phyloP scores from a whole-genome alignment of 2,888 invertebrate species.

The Pemphredon lugubris region DNA sequence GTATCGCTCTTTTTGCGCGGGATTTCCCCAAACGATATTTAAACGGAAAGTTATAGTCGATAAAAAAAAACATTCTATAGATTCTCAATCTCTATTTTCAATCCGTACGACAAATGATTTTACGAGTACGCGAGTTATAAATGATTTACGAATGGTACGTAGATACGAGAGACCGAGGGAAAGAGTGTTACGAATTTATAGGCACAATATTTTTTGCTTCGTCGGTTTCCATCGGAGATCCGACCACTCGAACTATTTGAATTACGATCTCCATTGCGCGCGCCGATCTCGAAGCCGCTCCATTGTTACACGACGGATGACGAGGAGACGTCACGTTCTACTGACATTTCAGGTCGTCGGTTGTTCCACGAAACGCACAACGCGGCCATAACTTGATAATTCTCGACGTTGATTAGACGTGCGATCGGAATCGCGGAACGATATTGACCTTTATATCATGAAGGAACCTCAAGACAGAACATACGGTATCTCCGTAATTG shows the following conservation, averaged over 20 bases:
- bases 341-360: slow-evolving; percentile 28
- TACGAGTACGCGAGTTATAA: no score
- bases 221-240: neutral
- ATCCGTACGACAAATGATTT: no score
- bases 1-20: no score
- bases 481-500: no score
- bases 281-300: slow-evolving; percentile 3
- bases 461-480: no score
- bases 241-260: slow-evolving; percentile 22
- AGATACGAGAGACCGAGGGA: neutral
- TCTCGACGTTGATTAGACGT: slow-evolving; percentile 9
- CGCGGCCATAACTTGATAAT: slow-evolving; percentile 36
- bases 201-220: neutral
- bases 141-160: no score
- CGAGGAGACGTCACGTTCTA: slow-evolving; percentile 11
- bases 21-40: no score
- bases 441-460: no score
- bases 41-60: no score
- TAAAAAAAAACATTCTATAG: no score
- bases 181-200: neutral
- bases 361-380: slow-evolving; percentile 27
- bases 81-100: no score
- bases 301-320: slow-evolving; percentile 25
- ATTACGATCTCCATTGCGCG: slow-evolving; percentile 26
- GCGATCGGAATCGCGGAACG: neutral